Conservation (phyloP, 2,113 vertebrate genomes). For the Strigops habroptila region DNA sequence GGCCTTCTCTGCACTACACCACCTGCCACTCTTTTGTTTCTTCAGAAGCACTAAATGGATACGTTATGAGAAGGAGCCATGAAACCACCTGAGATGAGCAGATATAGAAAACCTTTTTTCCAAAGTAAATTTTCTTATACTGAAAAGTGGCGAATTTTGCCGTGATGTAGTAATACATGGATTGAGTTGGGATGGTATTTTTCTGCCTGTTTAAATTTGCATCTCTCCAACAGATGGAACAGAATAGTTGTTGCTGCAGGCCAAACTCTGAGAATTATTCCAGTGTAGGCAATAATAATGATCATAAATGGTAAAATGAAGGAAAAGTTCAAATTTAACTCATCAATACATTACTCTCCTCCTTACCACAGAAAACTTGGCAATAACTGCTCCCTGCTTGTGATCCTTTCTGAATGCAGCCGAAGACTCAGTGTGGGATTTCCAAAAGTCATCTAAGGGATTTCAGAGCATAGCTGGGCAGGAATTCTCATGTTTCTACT, state of each 20-base stretch:
- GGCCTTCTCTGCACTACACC: not conserved
- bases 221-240: slow-evolving; percentile 28
- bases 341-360: not conserved
- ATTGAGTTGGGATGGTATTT: not conserved
- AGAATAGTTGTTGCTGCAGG: not conserved
- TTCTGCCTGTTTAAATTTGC: slow-evolving; percentile 1
- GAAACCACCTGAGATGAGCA: not conserved
- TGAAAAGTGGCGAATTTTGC: not conserved
- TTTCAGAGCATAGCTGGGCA: not conserved
- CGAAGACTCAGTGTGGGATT: not conserved
- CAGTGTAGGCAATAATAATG: slow-evolving; percentile 7
- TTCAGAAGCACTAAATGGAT: not conserved
- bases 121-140: not conserved
- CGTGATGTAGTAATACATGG: not conserved
- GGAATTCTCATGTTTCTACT: not conserved
- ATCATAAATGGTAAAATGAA: slow-evolving; percentile 18
- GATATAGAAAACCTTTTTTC: not conserved
- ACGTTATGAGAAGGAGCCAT: not conserved
- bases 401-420: not conserved
- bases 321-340: slow-evolving; percentile 4
- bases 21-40: not conserved
- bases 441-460: slow-evolving; percentile 1
- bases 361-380: not conserved
- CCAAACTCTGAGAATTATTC: slow-evolving; percentile 21
- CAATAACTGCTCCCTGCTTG: not conserved